Evolutionary conservation across 1,140 invertebrate genomes (phyloP), one percentile per base, ranked within the genome.

Genomic region (Anastrepha obliqua): DNA sequence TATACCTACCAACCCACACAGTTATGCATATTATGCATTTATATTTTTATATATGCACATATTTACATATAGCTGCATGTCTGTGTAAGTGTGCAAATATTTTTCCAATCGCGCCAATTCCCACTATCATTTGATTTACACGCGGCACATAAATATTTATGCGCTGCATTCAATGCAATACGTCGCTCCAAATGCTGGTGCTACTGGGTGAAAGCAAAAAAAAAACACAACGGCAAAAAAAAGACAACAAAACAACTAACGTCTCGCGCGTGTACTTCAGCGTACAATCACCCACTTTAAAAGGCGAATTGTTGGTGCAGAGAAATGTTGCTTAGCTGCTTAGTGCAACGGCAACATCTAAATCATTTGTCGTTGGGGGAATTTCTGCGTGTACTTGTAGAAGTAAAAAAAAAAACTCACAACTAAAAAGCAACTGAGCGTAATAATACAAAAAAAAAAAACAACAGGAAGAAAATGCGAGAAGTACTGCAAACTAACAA

Each of bases 101-200:
- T 74, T 74, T 74, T 47, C 39, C 67, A 44, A 74, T 74, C 42
- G 39, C 44, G 67, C 67, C 67, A 74, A 74, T 74, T 74, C 42
- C 42, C 67, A 74, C 67, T 74, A 39, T 74, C 67, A 74, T 74
- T 74, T 74, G 67, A 74, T 74, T 74, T 74, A 74, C 39, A 74
- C 39, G 67, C 67, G 39, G 42, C 39, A 6, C 7, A 74, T 74
- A 74, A 74, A 74, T 74, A 74, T 74, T 74, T 74, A 74, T 74
- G 42, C 42, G 13, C 15, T 42, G 39, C 67, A 44, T 3, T 17
- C 17, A 47, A 55, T 55, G 6, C 11, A 47, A 74, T 47, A 15
- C 42, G 17, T 17, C 39, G 65, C 65, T 70, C 29, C 39, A 20
- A 44, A 42, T 70, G 65, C 11, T 44, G 65, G 7, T 70, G 65